Evolutionary conservation across 2,113 vertebrate species (phyloP).

Genomic region (Pterocles orientalis): DNA sequence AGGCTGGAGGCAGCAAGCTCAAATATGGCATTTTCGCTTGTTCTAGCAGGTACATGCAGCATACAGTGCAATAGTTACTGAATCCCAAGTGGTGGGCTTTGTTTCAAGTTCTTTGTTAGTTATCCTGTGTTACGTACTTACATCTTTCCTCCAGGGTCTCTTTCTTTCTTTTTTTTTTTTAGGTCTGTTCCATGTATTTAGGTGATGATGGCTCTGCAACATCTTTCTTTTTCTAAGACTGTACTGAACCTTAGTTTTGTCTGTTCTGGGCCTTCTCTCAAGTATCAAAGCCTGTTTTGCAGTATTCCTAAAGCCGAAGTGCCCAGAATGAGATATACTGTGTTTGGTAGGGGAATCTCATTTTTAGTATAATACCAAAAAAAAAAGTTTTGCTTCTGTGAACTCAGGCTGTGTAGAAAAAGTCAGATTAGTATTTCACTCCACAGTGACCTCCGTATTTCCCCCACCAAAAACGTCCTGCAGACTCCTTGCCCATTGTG

Average conservation of each 20-base stretch:
- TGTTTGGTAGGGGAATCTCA: neutral
- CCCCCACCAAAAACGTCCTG: neutral
- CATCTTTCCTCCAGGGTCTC: neutral
- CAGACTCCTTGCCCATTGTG: neutral
- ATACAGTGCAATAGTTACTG: neutral
- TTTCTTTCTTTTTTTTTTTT: neutral
- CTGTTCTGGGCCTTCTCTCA: neutral
- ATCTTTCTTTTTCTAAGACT: neutral
- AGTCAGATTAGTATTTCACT: neutral
- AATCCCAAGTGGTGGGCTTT: fast-evolving
- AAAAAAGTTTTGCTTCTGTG: neutral
- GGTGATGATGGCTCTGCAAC: neutral
- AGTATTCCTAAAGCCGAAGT: neutral
- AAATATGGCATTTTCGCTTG: neutral
- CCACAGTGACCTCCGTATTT: neutral
- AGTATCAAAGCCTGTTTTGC: neutral
- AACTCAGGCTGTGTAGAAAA: neutral
- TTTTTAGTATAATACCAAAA: neutral
- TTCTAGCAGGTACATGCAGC: neutral
- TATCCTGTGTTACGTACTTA: neutral
- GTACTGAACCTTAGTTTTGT: neutral
- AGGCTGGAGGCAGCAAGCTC: neutral
- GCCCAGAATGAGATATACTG: neutral
- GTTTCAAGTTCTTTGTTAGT: neutral
- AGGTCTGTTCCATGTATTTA: neutral